phyloP scores from a whole-genome alignment of 2,797 vertebrate species.

The Platalea minor region DNA sequence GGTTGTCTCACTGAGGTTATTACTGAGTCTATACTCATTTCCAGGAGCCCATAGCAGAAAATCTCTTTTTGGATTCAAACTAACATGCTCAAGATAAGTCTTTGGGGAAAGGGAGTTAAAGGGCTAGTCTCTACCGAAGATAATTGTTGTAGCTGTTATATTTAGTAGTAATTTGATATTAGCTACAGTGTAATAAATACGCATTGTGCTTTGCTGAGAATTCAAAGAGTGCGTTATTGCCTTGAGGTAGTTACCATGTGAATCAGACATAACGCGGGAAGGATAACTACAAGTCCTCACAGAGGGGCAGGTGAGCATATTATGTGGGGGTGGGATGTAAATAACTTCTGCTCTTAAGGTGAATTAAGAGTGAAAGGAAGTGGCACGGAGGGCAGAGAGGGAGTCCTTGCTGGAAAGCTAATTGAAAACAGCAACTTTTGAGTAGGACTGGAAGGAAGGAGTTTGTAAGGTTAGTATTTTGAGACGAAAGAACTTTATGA shows the following conservation, averaged over 20 bases:
- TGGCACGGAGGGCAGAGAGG: background rate
- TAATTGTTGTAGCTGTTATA: background rate
- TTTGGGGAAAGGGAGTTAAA: background rate
- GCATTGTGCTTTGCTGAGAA: background rate
- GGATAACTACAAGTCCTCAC: background rate
- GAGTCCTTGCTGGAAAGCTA: background rate
- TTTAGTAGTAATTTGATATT: background rate
- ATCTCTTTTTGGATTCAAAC: background rate
- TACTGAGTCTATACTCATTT: background rate
- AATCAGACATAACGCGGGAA: background rate
- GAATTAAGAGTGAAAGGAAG: background rate
- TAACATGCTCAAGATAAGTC: background rate
- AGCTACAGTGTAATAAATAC: background rate
- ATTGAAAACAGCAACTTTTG: conserved; percentile 1
- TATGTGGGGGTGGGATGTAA: background rate
- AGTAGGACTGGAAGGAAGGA: background rate
- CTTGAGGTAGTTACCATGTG: background rate
- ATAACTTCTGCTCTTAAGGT: background rate
- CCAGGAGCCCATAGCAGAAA: background rate
- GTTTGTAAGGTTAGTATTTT: background rate
- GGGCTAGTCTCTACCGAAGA: background rate
- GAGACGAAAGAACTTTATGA: conserved; percentile 4
- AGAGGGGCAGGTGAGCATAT: background rate
- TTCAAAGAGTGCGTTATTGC: background rate
- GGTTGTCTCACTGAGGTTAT: conserved; percentile 3